Percentiles rank a stretch among this genome's conserved stretches.
phyloP scores from a whole-genome alignment of 2,113 vertebrate species.

The Prietella phreatophila region DNA sequence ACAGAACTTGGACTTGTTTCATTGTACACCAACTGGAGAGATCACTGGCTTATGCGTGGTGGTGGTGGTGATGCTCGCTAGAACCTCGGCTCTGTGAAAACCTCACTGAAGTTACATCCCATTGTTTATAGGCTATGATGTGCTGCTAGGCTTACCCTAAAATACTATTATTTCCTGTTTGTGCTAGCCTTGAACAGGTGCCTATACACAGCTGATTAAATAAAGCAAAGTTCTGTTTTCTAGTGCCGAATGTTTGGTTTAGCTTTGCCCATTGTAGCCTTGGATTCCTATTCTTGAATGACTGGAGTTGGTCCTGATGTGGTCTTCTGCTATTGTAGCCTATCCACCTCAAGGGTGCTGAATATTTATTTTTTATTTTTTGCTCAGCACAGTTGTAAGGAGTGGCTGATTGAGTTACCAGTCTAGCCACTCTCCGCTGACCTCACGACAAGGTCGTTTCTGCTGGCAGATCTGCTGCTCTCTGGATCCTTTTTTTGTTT shows the following conservation, averaged over 20 bases:
- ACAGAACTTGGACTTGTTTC: not conserved
- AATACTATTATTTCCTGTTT: not conserved
- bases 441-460: not conserved
- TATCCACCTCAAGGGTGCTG: not conserved
- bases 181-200: not conserved
- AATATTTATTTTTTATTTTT: not conserved
- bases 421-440: not conserved
- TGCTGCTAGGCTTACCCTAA: not conserved
- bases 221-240: not conserved
- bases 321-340: not conserved
- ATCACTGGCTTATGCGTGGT: not conserved
- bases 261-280: not conserved
- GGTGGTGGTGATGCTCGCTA: not conserved
- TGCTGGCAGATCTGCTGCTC: not conserved
- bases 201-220: not conserved
- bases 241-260: not conserved
- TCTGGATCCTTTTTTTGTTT: not conserved
- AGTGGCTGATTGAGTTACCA: not conserved
- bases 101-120: not conserved
- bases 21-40: not conserved
- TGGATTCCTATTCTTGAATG: not conserved
- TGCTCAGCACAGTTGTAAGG: not conserved
- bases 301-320: not conserved
- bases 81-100: not conserved
- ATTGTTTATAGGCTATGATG: not conserved